Percentiles rank a stretch among this genome's conserved stretches.
Evolutionary conservation across 2,797 vertebrate genomes (phyloP).

Genomic region (Neostethus bicornis): DNA sequence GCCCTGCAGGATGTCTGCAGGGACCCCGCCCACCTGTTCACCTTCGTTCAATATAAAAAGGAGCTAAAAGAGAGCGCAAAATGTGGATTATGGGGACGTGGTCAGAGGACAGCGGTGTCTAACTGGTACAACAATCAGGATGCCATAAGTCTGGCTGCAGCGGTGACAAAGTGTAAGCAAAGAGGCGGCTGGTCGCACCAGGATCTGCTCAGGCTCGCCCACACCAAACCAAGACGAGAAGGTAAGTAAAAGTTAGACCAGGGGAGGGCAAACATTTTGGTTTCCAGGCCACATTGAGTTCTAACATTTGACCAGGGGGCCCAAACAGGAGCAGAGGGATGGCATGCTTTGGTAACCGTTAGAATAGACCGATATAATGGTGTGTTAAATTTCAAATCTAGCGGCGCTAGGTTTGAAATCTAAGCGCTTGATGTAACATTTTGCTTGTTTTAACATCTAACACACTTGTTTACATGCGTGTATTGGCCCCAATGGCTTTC

Average conservation of each 20-base stretch:
- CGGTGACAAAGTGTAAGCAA: conserved; percentile 91
- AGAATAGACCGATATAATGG: too few species aligned
- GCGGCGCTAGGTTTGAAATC: too few species aligned
- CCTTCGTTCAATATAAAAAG: conserved; percentile 93
- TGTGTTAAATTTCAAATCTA: too few species aligned
- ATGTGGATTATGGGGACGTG: conserved; percentile 95
- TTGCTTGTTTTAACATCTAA: too few species aligned
- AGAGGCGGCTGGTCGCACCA: conserved; percentile 94
- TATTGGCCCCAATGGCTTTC: too few species aligned
- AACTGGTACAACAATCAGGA: conserved; percentile 95
- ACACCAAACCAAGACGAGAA: conserved; percentile 91
- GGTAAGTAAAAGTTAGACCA: conserved; percentile 76
- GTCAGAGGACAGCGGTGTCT: conserved; percentile 89
- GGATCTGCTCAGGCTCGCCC: conserved; percentile 92
- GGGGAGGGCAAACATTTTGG: too few species aligned
- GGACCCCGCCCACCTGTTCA: conserved; percentile 87
- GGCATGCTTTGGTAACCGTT: too few species aligned
- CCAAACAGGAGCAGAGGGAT: too few species aligned
- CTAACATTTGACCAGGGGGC: too few species aligned
- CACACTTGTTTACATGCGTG: too few species aligned
- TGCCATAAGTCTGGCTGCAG: conserved; percentile 85
- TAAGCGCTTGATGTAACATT: too few species aligned
- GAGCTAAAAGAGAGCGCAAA: conserved; percentile 91
- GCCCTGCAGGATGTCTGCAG: conserved; percentile 88
- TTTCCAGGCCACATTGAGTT: too few species aligned